A percentile compares a stretch with the other conserved stretches of the same genome.
Conservation (phyloP, 2,888 invertebrate species). For the Kuschelorhynchus macadamiae region DNA sequence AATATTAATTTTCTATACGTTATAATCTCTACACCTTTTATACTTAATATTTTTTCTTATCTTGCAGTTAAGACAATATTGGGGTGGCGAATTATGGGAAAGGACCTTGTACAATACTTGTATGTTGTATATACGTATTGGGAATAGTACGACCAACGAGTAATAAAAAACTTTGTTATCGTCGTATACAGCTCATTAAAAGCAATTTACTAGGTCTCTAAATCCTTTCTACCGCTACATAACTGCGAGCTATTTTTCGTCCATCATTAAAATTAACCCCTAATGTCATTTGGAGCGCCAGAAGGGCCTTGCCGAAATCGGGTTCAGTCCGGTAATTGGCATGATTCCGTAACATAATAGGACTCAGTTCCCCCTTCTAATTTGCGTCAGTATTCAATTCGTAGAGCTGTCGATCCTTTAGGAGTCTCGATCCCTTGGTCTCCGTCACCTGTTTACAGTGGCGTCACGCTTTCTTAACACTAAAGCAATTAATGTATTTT, state of each 20-base stretch:
- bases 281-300: constrained; percentile 37
- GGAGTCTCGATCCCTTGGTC: constrained; percentile 34
- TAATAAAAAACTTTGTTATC: constrained; percentile 30
- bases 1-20: no score
- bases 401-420: constrained; percentile 38
- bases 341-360: constrained; percentile 58
- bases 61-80: no score
- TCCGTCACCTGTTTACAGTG: constrained; percentile 24
- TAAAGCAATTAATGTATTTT: no score
- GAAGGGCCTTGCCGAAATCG: constrained; percentile 38
- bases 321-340: constrained; percentile 55
- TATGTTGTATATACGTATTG: no score
- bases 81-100: no score
- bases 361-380: constrained; percentile 54
- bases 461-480: constrained; percentile 7
- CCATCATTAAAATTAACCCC: constrained; percentile 44
- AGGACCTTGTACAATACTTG: no score
- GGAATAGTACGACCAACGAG: no score
- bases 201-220: constrained; percentile 30
- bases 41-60: no score
- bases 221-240: constrained; percentile 34
- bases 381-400: constrained; percentile 57
- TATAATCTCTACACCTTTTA: no score
- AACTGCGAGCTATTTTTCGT: constrained; percentile 44
- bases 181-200: constrained; percentile 31